A percentile compares a stretch with the other conserved stretches of the same genome.
Evolutionary conservation across 2,113 vertebrate species (phyloP).

Genomic region (Nycticryphes semicollaris): DNA sequence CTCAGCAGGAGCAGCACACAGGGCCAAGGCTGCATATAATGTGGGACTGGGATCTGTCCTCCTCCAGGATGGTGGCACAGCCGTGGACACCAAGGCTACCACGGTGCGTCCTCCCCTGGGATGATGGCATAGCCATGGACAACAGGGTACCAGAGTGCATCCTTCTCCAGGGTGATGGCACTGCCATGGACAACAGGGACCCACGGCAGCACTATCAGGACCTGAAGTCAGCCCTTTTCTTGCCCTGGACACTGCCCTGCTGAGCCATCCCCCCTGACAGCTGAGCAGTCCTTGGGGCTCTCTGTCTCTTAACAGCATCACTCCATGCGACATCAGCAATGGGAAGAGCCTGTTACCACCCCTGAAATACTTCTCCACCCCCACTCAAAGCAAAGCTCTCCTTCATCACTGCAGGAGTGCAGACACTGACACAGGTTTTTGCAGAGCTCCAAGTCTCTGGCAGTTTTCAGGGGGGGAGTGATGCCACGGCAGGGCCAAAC

Average conservation of each 20-base stretch:
- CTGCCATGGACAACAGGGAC: background rate
- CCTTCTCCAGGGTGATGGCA: background rate
- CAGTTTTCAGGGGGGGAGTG: background rate
- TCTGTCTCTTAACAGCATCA: background rate
- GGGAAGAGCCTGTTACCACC: background rate
- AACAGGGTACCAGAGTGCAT: too few species aligned
- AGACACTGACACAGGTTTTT: background rate
- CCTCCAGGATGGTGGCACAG: background rate
- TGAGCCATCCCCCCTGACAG: background rate
- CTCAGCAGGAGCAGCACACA: background rate
- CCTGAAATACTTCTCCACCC: background rate
- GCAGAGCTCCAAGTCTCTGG: background rate
- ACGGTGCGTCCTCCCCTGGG: fast-evolving
- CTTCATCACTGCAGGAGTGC: fast-evolving
- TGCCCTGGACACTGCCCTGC: background rate
- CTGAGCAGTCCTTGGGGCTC: background rate
- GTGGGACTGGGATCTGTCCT: background rate
- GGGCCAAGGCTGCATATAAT: background rate
- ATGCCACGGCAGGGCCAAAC: background rate
- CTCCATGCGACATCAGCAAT: fast-evolving
- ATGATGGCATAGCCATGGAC: background rate
- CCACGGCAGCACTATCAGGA: background rate
- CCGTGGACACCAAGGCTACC: background rate
- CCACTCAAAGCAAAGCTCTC: background rate
- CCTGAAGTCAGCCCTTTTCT: background rate